Evolutionary conservation across 1,140 invertebrate species (phyloP), one percentile per base, ranked within the genome.

Genomic region (Zaprionus camerounensis): DNA sequence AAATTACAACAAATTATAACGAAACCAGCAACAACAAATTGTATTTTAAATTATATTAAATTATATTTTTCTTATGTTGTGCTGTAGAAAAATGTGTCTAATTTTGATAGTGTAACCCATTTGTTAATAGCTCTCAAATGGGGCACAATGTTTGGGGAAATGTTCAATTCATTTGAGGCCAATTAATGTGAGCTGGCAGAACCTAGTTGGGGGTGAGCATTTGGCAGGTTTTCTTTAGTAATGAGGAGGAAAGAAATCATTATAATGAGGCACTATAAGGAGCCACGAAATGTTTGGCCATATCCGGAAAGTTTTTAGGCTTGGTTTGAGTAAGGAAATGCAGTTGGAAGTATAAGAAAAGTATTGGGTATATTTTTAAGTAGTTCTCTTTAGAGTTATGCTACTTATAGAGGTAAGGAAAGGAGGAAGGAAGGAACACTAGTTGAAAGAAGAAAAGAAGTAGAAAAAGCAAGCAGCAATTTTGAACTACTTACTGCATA

Each of bases 1-100:
- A 86, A 83, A 81, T 71, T 81, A 79, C 61, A 73, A 83, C 46
- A 68, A 78, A 81, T 87, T 83, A 83, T 88, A 87, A 84, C 78
- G 65, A 87, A 84, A 84, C 84, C 71, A 20, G 22, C 46, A 53
- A 7, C 34, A 63, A 51, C 58, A 79, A 87, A 88, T 76, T 81
- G 57, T 26, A 76, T n/a, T n/a, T n/a, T n/a, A n/a, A n/a, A n/a
- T n/a, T n/a, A n/a, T n/a, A n/a, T n/a, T n/a, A n/a, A n/a, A 56
- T 63, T 57, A 22, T 65, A 69, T 77, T 69, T 78, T 59, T n/a
- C n/a, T 38, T 58, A 17, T 63, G 46, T 56, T 66, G 41, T 78
- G 41, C 63, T 65, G 22, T 67, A 11, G 41, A 58, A 24, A 67
- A 34, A 44, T 49, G 65, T 46, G 24, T 20, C 17, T 34, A 34